Conservation (phyloP, 1,140 invertebrate genomes). For the Drosophila nikananu region DNA sequence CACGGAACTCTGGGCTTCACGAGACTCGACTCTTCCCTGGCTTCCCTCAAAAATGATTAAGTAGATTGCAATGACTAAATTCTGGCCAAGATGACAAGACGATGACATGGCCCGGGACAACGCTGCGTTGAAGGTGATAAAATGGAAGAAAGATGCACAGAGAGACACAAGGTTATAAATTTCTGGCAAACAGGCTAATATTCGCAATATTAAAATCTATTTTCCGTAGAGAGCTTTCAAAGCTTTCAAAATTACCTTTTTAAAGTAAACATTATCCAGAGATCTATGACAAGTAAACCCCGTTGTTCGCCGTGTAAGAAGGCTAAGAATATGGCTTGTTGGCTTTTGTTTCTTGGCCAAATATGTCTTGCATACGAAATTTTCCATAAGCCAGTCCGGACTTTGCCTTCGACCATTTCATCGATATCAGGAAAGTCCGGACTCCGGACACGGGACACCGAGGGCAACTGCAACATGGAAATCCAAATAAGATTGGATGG, state of each 20-base stretch:
- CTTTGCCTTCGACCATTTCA: conserved; percentile 59
- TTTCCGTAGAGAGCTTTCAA: neutral
- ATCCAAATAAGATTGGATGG: conserved; percentile 9
- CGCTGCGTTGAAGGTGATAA: conserved; percentile 36
- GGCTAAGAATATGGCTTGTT: conserved; percentile 59
- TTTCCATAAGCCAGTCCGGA: conserved; percentile 44
- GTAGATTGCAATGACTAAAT: conserved; percentile 82
- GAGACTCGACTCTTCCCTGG: neutral
- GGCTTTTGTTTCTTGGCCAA: conserved; percentile 72
- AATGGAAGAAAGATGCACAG: conserved; percentile 11
- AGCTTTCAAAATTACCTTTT: neutral
- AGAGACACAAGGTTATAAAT: neutral
- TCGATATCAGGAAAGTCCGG: conserved; percentile 60
- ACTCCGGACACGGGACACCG: conserved; percentile 15
- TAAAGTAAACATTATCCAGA: neutral
- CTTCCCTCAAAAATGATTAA: conserved; percentile 69
- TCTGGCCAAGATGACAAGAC: conserved; percentile 67
- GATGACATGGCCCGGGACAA: conserved; percentile 50
- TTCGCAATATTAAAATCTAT: neutral
- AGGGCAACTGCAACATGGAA: conserved; percentile 20
- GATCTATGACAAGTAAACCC: neutral
- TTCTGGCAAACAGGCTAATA: neutral
- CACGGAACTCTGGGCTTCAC: conserved; percentile 21
- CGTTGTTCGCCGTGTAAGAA: conserved; percentile 13
- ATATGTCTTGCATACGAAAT: conserved; percentile 79